Evolutionary conservation across 2,113 vertebrate genomes (phyloP).

Genomic region (Ceratotherium simum): DNA sequence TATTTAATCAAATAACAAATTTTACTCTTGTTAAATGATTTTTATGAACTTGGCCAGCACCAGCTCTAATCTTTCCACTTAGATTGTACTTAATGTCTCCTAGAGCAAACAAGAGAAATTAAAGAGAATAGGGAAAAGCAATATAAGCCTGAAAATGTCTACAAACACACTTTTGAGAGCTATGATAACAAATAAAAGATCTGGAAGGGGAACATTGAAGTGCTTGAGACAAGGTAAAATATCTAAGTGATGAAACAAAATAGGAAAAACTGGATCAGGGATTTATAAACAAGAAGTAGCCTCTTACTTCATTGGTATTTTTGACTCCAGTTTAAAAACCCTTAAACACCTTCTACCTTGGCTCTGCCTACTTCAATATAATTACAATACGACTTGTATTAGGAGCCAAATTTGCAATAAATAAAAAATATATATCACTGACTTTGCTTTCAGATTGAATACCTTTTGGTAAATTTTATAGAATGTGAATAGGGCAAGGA

Average conservation of each 20-base stretch:
- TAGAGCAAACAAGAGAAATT: neutral
- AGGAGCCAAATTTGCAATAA: neutral
- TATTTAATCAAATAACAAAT: neutral
- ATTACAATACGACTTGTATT: neutral
- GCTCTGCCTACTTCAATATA: neutral
- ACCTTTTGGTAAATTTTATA: neutral
- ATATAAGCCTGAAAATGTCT: neutral
- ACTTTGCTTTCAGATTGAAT: neutral
- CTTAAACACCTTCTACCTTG: neutral
- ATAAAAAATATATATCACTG: neutral
- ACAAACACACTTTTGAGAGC: neutral
- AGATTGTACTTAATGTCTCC: neutral
- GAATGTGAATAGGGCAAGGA: neutral
- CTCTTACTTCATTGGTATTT: neutral
- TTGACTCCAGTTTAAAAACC: neutral
- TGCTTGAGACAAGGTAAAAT: neutral
- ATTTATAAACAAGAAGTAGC: neutral
- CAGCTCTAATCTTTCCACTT: neutral
- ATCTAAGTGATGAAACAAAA: neutral
- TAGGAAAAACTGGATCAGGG: neutral
- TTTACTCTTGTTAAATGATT: constrained; percentile 4
- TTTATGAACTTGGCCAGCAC: neutral
- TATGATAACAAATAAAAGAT: neutral
- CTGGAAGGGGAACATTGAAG: neutral
- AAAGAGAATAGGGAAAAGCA: neutral